These are phyloP conservation scores for Lepilemur ruficaudatus DNA, from an alignment of 2,797 vertebrate genomes.

Conservation along the genomic window DNA sequence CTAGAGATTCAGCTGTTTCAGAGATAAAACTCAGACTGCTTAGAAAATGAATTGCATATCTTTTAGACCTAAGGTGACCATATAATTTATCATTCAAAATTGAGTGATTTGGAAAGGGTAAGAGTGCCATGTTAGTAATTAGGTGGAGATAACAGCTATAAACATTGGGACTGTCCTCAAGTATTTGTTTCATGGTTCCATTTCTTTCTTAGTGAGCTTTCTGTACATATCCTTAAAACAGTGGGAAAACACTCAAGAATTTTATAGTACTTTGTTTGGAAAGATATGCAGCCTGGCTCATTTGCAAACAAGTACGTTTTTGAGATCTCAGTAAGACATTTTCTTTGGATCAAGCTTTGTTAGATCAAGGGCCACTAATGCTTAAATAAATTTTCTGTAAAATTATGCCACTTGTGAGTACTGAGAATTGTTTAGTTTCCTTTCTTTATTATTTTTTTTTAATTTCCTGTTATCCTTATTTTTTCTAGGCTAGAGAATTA, in stretches of 20 bases:
- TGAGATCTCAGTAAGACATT: slow-evolving; percentile 5
- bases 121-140: not conserved
- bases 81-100: not conserved
- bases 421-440: not conserved
- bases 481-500: slow-evolving; percentile 91
- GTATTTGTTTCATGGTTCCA: not conserved
- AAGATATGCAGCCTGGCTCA: not conserved
- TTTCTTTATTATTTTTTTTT: slow-evolving; percentile 5
- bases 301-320: not conserved
- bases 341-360: slow-evolving; percentile 43
- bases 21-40: not conserved
- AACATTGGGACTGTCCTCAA: not conserved
- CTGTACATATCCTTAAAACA: not conserved
- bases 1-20: not conserved
- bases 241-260: not conserved
- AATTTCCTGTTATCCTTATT: slow-evolving; percentile 38
- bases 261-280: not conserved
- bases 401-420: not conserved
- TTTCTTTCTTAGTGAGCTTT: slow-evolving; percentile 20
- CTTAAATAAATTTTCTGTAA: slow-evolving; percentile 34
- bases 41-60: not conserved
- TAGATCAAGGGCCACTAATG: not conserved
- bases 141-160: not conserved
- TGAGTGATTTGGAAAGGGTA: not conserved
- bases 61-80: not conserved